phyloP scores from a whole-genome alignment of 2,113 vertebrate genomes.

The Lamprologus speciosus region DNA sequence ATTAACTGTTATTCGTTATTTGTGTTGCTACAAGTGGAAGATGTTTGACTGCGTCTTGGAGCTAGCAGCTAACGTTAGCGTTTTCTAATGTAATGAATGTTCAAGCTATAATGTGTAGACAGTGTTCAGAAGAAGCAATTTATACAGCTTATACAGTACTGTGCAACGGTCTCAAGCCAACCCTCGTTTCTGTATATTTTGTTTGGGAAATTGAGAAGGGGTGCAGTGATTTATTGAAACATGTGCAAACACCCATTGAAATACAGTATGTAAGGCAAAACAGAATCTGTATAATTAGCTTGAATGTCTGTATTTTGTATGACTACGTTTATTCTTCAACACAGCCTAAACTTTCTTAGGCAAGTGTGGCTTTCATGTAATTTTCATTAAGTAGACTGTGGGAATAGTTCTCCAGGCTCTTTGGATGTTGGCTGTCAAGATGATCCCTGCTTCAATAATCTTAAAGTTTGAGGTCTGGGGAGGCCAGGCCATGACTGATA shows the following conservation, averaged over 20 bases:
- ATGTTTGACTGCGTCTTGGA: background rate
- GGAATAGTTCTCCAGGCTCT: background rate
- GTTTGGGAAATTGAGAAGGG: background rate
- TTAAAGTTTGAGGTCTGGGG: background rate
- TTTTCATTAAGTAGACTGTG: background rate
- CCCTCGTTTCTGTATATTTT: background rate
- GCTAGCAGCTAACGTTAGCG: constrained; percentile 35
- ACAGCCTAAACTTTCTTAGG: background rate
- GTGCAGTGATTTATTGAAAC: background rate
- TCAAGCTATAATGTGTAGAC: background rate
- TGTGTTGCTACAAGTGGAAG: background rate
- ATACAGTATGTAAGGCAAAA: background rate
- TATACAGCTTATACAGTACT: background rate
- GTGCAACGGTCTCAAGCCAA: background rate
- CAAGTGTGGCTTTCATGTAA: background rate
- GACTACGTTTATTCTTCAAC: background rate
- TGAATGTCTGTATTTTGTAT: background rate
- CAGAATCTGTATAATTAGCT: background rate
- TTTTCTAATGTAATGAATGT: background rate
- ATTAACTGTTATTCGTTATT: background rate
- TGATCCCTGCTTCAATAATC: background rate
- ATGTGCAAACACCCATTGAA: background rate
- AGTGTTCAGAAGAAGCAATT: background rate
- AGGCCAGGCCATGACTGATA: background rate
- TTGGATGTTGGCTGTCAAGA: background rate